Base-by-base conservation (phyloP, 2,888 invertebrate species). In the Magallana nippona region DNA sequence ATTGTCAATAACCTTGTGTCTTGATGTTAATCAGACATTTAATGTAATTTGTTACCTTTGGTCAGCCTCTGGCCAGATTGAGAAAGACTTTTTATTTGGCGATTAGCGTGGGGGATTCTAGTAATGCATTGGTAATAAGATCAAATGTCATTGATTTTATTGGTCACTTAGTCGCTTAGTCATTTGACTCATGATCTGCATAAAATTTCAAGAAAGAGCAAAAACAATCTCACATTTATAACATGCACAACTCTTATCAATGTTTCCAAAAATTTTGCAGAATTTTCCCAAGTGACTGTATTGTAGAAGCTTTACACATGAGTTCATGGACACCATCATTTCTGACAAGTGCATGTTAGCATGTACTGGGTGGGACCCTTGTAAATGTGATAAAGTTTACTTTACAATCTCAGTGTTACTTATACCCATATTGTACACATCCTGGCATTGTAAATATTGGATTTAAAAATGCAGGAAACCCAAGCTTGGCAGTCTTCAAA, bases 11-110 rank as follows among this genome's bases (percentile, higher is more conserved):
- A 13, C 71, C 71, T 71, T 15, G 32, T 71, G 71, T 71, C 27
- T 71, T 71, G 27, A 71, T 71, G 71, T 27, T 71, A 71, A 71
- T 71, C 27, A 71, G 71, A 71, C 71, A 32, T 71, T 71, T 71
- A 71, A 22, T 71, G 71, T 15, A 22, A 27, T 71, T 71, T 71
- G 71, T 27, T 71, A 71, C 71, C 71, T 71, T 71, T 71, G 71
- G 22, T 22, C 71, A 71, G 71, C 71, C 71, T 71, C 71, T 27
- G 71, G 32, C 32, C 11, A 71, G 71, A 71, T 71, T 71, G 32
- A 27, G 71, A 71, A 8, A 13, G 32, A 71, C 27, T 15, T 27
- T 19, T 27, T 71, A 71, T 71, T 8, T 71, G 71, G 27, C 22
- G 32, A 27, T 27, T 27, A 71, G 71, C 3, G n/a, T n/a, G 32